These are phyloP conservation scores for Chalcosyrphus nemorum DNA, from an alignment of 2,888 invertebrate genomes.

Conservation along the genomic window DNA sequence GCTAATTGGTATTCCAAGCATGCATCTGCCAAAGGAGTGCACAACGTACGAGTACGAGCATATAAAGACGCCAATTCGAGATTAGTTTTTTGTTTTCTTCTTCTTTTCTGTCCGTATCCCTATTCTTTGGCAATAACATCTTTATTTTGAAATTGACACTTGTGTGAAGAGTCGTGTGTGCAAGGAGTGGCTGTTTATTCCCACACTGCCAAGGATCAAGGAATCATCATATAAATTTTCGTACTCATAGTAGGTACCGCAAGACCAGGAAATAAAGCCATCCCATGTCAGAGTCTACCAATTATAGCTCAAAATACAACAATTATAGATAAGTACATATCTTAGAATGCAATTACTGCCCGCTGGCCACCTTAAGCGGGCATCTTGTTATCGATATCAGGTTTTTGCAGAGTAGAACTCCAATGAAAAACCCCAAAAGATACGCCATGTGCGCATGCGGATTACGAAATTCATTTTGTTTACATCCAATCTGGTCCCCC, in stretches of 20 bases:
- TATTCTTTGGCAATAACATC: slow-evolving; percentile 65
- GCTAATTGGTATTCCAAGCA: slow-evolving; percentile 70
- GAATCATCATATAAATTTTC: slow-evolving; percentile 56
- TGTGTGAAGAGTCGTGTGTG: neutral
- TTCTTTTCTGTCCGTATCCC: slow-evolving; percentile 32
- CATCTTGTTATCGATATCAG: slow-evolving; percentile 49
- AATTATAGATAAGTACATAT: slow-evolving; percentile 68
- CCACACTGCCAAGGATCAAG: slow-evolving; percentile 10
- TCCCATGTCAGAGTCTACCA: slow-evolving; percentile 19
- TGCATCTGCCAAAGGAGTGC: slow-evolving; percentile 57
- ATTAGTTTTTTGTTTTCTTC: slow-evolving; percentile 17
- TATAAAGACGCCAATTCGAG: slow-evolving; percentile 28
- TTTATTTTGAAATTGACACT: slow-evolving; percentile 66
- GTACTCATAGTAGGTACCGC: slow-evolving; percentile 53
- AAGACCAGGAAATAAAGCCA: slow-evolving; percentile 51
- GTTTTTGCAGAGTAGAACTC: neutral
- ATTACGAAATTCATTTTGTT: slow-evolving; percentile 68
- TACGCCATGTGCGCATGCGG: slow-evolving; percentile 55
- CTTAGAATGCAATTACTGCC: slow-evolving; percentile 59
- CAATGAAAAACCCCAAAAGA: neutral
- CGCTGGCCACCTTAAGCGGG: slow-evolving; percentile 23
- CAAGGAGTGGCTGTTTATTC: slow-evolving; percentile 47
- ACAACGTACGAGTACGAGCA: too few relatives aligned
- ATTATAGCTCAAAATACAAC: slow-evolving; percentile 55
- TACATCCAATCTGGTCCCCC: slow-evolving; percentile 40